Conservation (phyloP, 2,888 invertebrate genomes). For the Maniola hyperantus region DNA sequence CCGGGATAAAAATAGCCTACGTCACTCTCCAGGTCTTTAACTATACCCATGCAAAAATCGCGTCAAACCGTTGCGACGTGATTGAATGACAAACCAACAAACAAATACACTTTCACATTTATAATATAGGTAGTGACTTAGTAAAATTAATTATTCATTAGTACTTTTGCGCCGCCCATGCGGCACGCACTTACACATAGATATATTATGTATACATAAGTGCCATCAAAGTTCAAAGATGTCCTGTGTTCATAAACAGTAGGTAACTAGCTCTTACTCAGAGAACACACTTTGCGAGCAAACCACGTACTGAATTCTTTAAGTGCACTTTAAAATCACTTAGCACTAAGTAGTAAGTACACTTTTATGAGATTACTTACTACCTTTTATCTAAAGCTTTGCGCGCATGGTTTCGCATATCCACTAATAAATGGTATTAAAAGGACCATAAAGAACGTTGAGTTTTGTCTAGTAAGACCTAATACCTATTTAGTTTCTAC, state of each 20-base stretch:
- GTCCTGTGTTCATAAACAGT: neutral
- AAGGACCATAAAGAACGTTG: neutral
- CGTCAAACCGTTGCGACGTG: too few relatives aligned
- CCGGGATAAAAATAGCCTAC: too few relatives aligned
- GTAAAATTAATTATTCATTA: too few relatives aligned
- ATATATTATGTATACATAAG: neutral
- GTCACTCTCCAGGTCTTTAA: too few relatives aligned
- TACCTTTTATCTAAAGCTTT: neutral
- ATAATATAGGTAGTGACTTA: too few relatives aligned
- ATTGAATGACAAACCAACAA: too few relatives aligned
- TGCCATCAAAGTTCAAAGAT: neutral
- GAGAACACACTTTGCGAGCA: conserved; percentile 10
- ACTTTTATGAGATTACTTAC: conserved; percentile 12
- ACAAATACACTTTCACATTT: too few relatives aligned
- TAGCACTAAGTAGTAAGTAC: conserved; percentile 19
- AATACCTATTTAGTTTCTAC: too few relatives aligned
- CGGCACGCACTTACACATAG: too few relatives aligned
- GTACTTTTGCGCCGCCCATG: too few relatives aligned
- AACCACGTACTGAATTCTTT: conserved; percentile 23
- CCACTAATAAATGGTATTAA: neutral
- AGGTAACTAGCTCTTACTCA: conserved; percentile 1
- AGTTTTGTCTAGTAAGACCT: neutral
- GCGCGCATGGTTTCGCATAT: neutral
- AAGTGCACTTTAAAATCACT: conserved; percentile 26
- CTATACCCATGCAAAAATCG: too few relatives aligned